phyloP scores from a whole-genome alignment of 2,888 invertebrate species.

The Junonia oenone region DNA sequence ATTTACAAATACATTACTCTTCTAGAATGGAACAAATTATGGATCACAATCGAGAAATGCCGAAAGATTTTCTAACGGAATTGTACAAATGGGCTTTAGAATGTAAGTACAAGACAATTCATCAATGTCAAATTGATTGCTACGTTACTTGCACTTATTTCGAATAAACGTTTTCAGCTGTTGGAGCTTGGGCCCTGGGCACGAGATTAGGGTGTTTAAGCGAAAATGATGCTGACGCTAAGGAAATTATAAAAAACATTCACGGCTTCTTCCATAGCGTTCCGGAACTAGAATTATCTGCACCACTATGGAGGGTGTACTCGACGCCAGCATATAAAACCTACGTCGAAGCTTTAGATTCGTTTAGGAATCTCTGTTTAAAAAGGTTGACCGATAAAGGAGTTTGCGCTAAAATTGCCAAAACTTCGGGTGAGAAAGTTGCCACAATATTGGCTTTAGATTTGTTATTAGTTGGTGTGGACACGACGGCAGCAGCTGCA shows the following conservation, averaged over 20 bases:
- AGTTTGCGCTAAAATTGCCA: conserved; percentile 63
- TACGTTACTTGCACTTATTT: neutral
- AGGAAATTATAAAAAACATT: conserved; percentile 87
- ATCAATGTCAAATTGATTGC: conserved; percentile 6
- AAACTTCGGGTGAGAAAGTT: conserved; percentile 55
- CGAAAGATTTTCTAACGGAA: conserved; percentile 84
- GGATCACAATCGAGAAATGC: conserved; percentile 81
- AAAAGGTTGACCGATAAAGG: conserved; percentile 66
- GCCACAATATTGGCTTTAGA: conserved; percentile 88
- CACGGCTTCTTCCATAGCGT: conserved; percentile 88
- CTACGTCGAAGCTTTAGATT: conserved; percentile 85
- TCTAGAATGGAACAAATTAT: conserved; percentile 82
- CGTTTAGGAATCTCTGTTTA: conserved; percentile 82
- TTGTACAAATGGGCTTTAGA: conserved; percentile 90
- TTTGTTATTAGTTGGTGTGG: conserved; percentile 88
- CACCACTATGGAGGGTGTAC: conserved; percentile 87
- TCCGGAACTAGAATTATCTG: conserved; percentile 85
- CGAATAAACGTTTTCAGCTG: conserved; percentile 77
- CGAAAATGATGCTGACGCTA: conserved; percentile 84
- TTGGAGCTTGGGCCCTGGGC: conserved; percentile 89
- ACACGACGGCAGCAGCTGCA: conserved; percentile 88
- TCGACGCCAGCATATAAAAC: conserved; percentile 85
- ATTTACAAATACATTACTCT: conserved; percentile 25
- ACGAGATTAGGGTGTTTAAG: conserved; percentile 87
- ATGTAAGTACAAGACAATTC: conserved; percentile 78